These are phyloP conservation scores for Junonia oenone DNA, from an alignment of 2,888 invertebrate genomes.

Conservation along the genomic window DNA sequence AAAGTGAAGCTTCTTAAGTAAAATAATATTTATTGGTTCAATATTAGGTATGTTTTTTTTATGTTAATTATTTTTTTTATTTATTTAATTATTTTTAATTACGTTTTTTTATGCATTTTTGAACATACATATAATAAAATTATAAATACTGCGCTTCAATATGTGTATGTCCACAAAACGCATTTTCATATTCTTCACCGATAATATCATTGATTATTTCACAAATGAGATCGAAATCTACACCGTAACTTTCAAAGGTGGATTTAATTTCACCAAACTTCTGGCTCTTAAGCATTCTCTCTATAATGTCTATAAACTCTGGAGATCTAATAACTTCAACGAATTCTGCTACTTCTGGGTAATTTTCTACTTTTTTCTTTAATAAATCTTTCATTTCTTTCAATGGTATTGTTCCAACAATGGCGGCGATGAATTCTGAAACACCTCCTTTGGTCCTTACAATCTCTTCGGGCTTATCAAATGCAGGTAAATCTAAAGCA, in stretches of 20 bases:
- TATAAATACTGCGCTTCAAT: not conserved
- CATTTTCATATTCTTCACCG: conserved; percentile 38
- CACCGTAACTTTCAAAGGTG: conserved; percentile 39
- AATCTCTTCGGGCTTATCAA: conserved; percentile 26
- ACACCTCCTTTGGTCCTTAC: conserved; percentile 32
- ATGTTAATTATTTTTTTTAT: too few species aligned
- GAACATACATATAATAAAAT: not conserved
- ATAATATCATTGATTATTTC: conserved; percentile 36
- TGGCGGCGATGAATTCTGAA: conserved; percentile 38
- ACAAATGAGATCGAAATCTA: conserved; percentile 40
- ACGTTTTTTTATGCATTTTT: too few species aligned
- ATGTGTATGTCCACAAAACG: conserved; percentile 32
- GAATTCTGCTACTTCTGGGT: conserved; percentile 37
- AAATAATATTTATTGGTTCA: too few species aligned
- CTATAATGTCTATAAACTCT: conserved; percentile 42
- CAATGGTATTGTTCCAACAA: conserved; percentile 37
- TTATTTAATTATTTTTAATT: too few species aligned
- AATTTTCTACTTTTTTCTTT: conserved; percentile 39
- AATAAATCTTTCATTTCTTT: conserved; percentile 42
- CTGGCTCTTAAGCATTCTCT: conserved; percentile 38
- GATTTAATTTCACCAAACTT: conserved; percentile 39
- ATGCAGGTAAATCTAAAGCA: conserved; percentile 35
- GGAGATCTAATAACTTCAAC: conserved; percentile 40
- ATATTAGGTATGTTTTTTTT: too few species aligned
- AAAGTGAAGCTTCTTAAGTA: too few species aligned